Evolutionary conservation across 2,113 vertebrate species (phyloP).

Genomic region (Toxostoma redivivum): DNA sequence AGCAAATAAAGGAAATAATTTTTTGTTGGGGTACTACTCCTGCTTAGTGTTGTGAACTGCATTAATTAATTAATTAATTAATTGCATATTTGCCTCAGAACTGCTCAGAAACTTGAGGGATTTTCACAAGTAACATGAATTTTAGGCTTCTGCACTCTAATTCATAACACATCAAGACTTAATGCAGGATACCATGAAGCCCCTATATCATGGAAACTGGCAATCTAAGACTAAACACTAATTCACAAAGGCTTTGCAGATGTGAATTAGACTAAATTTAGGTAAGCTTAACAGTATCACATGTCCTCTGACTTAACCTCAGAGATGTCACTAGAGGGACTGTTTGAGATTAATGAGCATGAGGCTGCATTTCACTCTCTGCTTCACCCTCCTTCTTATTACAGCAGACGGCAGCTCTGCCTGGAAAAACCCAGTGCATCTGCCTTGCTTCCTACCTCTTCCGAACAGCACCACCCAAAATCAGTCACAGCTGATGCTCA

Average conservation of each 20-base stretch:
- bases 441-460: not conserved
- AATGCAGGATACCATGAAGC: not conserved
- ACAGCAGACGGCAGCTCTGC: not conserved
- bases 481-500: not conserved
- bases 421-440: not conserved
- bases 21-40: not conserved
- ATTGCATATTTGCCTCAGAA: not conserved
- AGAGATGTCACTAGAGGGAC: not conserved
- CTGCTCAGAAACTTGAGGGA: not conserved
- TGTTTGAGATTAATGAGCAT: not conserved
- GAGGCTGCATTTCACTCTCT: not conserved
- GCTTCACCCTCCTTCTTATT: not conserved
- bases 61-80: conserved; percentile 19
- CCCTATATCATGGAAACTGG: not conserved
- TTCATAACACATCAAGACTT: not conserved
- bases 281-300: not conserved
- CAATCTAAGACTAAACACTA: conserved; percentile 4
- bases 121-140: rapidly evolving
- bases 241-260: not conserved
- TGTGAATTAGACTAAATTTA: conserved; percentile 19
- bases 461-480: not conserved
- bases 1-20: not conserved
- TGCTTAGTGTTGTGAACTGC: not conserved
- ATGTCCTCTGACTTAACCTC: conserved; percentile 15
- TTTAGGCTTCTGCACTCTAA: not conserved